These are phyloP conservation scores for Holothuria leucospilota DNA, from an alignment of 53 echinoderm and acorn worm species.

Conservation along the genomic window DNA sequence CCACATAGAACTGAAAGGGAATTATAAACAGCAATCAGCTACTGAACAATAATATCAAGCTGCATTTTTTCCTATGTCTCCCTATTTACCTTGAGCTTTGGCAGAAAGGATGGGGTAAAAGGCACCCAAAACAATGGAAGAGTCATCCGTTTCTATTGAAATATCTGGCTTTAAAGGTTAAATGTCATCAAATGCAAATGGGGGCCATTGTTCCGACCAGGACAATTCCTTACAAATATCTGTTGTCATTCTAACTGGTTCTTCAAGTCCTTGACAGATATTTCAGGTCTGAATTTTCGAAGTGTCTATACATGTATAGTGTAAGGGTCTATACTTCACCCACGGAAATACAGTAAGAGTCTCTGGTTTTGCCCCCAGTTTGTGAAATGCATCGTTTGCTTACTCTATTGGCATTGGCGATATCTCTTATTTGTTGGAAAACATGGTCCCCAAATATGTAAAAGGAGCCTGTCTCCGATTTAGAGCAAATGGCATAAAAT, in stretches of 20 bases:
- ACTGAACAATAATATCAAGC: too few species aligned
- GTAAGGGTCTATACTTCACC: too few species aligned
- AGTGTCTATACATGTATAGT: not conserved
- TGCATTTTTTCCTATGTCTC: not conserved
- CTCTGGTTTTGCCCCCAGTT: slow-evolving; percentile 1
- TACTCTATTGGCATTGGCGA: too few species aligned
- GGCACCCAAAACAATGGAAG: too few species aligned
- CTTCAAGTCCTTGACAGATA: not conserved
- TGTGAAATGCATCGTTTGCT: slow-evolving; percentile 8
- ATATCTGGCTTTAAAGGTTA: not conserved
- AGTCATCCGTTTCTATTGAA: too few species aligned
- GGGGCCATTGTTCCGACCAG: too few species aligned
- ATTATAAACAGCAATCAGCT: too few species aligned
- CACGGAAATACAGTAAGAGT: not conserved
- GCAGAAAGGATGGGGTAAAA: too few species aligned
- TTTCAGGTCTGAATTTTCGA: not conserved
- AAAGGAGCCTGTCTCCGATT: not conserved
- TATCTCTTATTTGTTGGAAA: too few species aligned
- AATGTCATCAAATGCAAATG: not conserved
- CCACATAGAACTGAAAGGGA: too few species aligned
- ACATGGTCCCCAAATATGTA: slow-evolving; percentile 17
- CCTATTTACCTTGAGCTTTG: too few species aligned
- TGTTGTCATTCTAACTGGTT: not conserved
- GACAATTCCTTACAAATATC: too few species aligned
- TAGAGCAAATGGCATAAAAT: not conserved